Base-by-base conservation (phyloP, 2,888 invertebrate genomes). In the Troides aeacus region DNA sequence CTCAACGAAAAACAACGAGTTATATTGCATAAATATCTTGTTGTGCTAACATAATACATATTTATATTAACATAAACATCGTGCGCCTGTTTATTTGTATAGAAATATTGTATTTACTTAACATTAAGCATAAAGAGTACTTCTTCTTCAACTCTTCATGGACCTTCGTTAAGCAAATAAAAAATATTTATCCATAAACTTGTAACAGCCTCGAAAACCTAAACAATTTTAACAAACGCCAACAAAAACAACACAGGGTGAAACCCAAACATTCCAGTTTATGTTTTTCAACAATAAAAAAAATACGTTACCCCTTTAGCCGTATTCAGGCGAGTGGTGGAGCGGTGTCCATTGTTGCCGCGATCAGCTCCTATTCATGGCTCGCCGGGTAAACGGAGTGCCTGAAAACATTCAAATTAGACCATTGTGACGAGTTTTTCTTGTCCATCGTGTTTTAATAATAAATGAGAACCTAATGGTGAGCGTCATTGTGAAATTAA, bases 321-420 rank as follows among this genome's bases (percentile, higher is more conserved):
- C 77, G 81, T 81, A 85, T 84, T 84, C 84, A 84, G 78, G 77
- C 76, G 81, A 77, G 76, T 77, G 77, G 76, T 77, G 82, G 82
- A 57, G 59, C 63, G 66, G 36, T 62, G 64, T 46, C 66, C 79
- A 87, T 90, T 90, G 89, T 90, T 86, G 79, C 78, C 79, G 71
- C 83, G 81, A 83, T 85, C 85, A 81, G 81, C 78, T 79, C 79
- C 85, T 83, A 87, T 89, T 89, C 86, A 88, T 80, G 80, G 82
- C 78, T 78, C 77, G 80, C 78, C 81, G 80, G 82, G 80, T 83
- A 84, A 86, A 82, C 83, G 82, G 81, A 81, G 81, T 81, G 81
- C 83, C 81, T 81, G 84, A 83, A 86, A 88, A 88, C 86, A 88
- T 88, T 87, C 84, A 89, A 90, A 90, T 90, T 88, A 86, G 84